Evolutionary conservation across 1,140 invertebrate genomes (phyloP), one percentile per base, ranked within the genome.

Genomic region (Archivesica marissinica): DNA sequence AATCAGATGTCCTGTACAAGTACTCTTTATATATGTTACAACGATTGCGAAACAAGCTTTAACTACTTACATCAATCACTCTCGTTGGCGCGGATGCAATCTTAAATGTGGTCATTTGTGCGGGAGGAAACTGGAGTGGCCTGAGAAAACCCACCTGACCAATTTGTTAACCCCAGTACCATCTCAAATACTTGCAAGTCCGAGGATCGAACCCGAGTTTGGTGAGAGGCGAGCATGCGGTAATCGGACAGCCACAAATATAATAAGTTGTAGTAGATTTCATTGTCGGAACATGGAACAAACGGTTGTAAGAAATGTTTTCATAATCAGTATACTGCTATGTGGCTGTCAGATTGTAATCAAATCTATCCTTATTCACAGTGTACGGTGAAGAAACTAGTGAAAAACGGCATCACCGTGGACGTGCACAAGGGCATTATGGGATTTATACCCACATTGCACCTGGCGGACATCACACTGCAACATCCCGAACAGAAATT

Each of bases 391-490:
- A 81, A 88, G 50, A 54, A 86, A 17, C 13, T 91, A 9, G 30
- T 82, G 15, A 47, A 78, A 13, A 91, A 86, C 44, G 91, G 91
- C 13, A 39, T 92, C 0, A 56, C 70, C 9, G 92, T 93, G 0
- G 86, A 88, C 33, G 11, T 92, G 25, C 54, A 84, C 9, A 86
- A 86, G 20, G 41, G 76, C 9, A 88, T 92, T 13, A 78, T 35
- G 4, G 94, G 91, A 9, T 92, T 93, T 74, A 91, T 94, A 79
- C 91, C 93, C 9, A 93, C 91, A 0, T 90, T 94, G 4, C 94
- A 95, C 74, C 92, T 96, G 0, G 94, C 94, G 25, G 91, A 94
- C 61, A 90, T 95, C 33, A 93, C 94, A 0, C 81, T 95, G 0
- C 90, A 90, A 77, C 81, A 92, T 68, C 89, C 91, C n/a, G 85